Conservation (phyloP, 92 coral and sea anemone species). For the Phymanthus crucifer region DNA sequence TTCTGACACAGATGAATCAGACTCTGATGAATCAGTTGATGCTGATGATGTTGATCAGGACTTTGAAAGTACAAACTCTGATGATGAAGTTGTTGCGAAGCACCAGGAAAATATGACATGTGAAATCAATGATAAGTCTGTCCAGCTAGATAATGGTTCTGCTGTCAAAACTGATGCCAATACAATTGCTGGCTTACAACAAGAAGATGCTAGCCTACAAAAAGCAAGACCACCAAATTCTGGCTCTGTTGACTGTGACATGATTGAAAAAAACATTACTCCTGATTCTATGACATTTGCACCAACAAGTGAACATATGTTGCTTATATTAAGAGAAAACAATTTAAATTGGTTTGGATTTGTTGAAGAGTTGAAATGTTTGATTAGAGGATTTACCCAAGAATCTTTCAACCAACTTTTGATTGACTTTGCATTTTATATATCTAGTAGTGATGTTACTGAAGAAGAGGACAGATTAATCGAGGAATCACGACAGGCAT, state of each 20-base stretch:
- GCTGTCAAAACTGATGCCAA: too few species aligned
- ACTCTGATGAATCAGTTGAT: too few species aligned
- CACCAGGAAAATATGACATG: too few species aligned
- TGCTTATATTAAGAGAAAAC: slow-evolving; percentile 37
- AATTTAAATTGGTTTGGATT: slow-evolving; percentile 59
- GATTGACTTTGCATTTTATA: slow-evolving; percentile 46
- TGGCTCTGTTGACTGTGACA: too few species aligned
- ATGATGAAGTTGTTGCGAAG: too few species aligned
- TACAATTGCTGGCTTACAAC: too few species aligned
- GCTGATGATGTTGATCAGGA: too few species aligned
- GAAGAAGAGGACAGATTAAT: slow-evolving; percentile 43
- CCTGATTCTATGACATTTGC: background rate
- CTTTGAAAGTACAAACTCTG: too few species aligned
- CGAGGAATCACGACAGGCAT: slow-evolving; percentile 61
- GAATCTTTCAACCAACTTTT: slow-evolving; percentile 46
- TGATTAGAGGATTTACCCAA: slow-evolving; percentile 21
- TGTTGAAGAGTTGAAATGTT: slow-evolving; percentile 42
- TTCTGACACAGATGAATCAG: slow-evolving; percentile 35
- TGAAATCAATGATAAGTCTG: too few species aligned
- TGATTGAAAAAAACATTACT: slow-evolving; percentile 5
- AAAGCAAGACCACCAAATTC: too few species aligned
- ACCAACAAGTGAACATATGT: background rate
- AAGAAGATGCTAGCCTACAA: too few species aligned
- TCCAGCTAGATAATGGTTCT: too few species aligned
- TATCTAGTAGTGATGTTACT: slow-evolving; percentile 53